phyloP scores from a whole-genome alignment of 2,113 vertebrate genomes.

The Austrofundulus limnaeus region DNA sequence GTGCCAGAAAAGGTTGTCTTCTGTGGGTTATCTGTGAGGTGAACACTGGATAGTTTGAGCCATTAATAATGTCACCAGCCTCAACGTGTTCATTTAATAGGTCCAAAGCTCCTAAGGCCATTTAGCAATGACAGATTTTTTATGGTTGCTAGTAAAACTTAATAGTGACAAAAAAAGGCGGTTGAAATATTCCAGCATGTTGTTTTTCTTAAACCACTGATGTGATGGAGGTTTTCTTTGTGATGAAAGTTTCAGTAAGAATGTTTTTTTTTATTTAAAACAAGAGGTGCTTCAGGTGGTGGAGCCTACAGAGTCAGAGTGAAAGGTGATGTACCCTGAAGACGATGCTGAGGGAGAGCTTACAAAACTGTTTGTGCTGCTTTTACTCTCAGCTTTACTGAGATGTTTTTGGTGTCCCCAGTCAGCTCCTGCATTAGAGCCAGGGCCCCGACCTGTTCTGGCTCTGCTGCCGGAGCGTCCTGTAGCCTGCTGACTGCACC shows the following conservation, averaged over 20 bases:
- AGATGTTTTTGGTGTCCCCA: conserved; percentile 75
- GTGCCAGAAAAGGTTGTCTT: conserved; percentile 34
- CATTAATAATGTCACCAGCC: conserved; percentile 15
- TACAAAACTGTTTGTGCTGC: conserved; percentile 87
- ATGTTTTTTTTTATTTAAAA: conserved; percentile 21
- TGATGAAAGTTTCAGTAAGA: conserved; percentile 6
- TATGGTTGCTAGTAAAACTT: conserved; percentile 37
- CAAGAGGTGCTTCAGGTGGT: conserved; percentile 70
- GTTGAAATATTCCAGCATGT: conserved; percentile 27
- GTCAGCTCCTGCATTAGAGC: conserved; percentile 49
- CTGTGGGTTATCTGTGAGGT: conserved; percentile 32
- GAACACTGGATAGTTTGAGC: conserved; percentile 30
- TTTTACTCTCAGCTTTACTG: conserved; percentile 75
- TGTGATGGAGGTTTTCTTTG: conserved; percentile 24
- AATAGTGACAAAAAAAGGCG: conserved; percentile 44
- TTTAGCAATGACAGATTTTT: conserved; percentile 23
- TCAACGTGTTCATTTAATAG: conserved; percentile 31
- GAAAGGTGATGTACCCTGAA: conserved; percentile 84
- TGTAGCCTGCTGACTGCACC: conserved; percentile 47
- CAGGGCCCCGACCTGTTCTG: conserved; percentile 61
- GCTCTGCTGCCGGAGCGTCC: conserved; percentile 50
- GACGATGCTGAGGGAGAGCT: conserved; percentile 84
- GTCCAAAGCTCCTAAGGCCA: conserved; percentile 42
- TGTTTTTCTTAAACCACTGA: conserved; percentile 24
- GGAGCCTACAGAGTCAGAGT: conserved; percentile 85